Evolutionary conservation across 2,797 vertebrate genomes (phyloP), one percentile per base, ranked within the genome.

Genomic region (Cebuella pygmaea): DNA sequence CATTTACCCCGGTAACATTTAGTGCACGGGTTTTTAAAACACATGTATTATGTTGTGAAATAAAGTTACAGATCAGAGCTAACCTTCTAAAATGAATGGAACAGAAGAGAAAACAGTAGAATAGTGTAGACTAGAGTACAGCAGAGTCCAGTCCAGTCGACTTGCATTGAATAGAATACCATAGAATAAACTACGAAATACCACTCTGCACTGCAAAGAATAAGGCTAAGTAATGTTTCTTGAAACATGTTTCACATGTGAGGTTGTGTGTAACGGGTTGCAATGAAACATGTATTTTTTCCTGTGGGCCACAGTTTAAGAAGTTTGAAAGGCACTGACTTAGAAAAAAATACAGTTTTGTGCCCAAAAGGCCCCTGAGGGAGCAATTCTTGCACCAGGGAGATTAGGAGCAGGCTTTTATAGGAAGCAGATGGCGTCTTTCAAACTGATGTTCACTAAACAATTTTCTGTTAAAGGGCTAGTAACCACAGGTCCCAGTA

Each of bases 381-480:
- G 24, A 96, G 76, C 84, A 92, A 96, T 50, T 84, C 92, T 90
- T 79, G 19, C 57, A 88, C 59, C 33, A 84, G 52, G 30, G 64
- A 74, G 76, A 89, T 48, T 55, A 75, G 82, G 59, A 91, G 75
- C 80, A 64, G 94, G 26, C 76, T 95, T 94, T 93, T 67, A 87
- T 39, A 48, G 75, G 76, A 95, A 97, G 90, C 82, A 96, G 95
- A 93, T 57, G 90, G 59, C 13, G 4, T 70, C 93, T 94, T 92
- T 96, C 84, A 86, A 24, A 75, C 13, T 46, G 70, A 96, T 83
- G 93, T 55, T 95, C 94, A 88, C 95, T 94, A 89, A 95, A 97
- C 92, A 96, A 97, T 94, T 94, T 97, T 93, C 85, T 82, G 52
- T 70, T 92, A 94, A 93, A 87, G 88, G 82, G 52, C 57, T 83